Evolutionary conservation across 2,113 vertebrate genomes (phyloP).

Genomic region (Tychaedon coryphoeus): DNA sequence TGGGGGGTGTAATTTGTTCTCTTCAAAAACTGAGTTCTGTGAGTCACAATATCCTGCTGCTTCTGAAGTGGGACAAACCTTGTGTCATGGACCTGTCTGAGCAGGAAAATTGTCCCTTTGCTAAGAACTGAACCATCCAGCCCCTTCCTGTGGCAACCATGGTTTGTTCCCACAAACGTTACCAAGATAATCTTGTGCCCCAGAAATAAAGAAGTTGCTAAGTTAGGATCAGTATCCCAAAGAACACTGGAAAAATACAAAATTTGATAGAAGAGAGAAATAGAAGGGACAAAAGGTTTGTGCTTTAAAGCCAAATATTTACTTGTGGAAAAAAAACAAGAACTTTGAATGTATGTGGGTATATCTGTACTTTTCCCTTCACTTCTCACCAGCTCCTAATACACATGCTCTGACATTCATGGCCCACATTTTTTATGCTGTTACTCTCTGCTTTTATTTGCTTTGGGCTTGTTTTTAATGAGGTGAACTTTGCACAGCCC

Average conservation of each 20-base stretch:
- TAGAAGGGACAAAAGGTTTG: background rate
- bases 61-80: background rate
- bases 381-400: background rate
- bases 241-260: background rate
- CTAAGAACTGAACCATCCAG: background rate
- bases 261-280: background rate
- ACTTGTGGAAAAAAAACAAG: background rate
- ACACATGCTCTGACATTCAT: background rate
- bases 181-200: background rate
- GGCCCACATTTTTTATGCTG: background rate
- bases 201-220: background rate
- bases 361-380: background rate
- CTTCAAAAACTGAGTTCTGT: background rate
- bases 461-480: conserved; percentile 44
- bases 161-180: background rate
- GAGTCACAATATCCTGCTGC: background rate
- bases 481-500: conserved; percentile 51
- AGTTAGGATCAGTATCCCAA: background rate
- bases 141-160: background rate
- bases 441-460: conserved; percentile 11
- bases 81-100: background rate
- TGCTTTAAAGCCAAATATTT: background rate
- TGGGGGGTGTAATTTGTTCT: background rate
- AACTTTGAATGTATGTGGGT: background rate
- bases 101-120: background rate